Evolutionary conservation across 23 tunicate species (phyloP), one percentile per base, ranked within the genome.

Genomic region (Trididemnum clinides): DNA sequence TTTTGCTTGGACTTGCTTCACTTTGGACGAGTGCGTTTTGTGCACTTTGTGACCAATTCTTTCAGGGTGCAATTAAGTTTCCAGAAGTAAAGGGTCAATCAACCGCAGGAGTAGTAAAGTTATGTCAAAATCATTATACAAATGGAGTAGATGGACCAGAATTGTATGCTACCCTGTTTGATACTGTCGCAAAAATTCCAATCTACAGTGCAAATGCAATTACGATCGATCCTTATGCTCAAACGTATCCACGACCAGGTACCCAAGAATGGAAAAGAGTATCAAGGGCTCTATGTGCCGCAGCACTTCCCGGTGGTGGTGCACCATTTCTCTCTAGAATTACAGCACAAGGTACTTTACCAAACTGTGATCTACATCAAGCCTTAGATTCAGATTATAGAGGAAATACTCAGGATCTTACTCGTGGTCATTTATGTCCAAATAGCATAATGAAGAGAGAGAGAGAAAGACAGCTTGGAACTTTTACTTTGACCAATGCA

Each of bases 401-500:
- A n/a, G n/a, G n/a, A n/a, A n/a, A n/a, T n/a, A n/a, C n/a, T n/a
- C n/a, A n/a, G n/a, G n/a, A n/a, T n/a, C n/a, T 44, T 15, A 44
- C 10, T 44, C 54, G 95, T 34, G 98, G 98, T 26, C 98, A 95
- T 57, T 50, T 95, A 44, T 37, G 83, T 10, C 98, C 98, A 33
- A 90, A 86, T 77, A 77, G 83, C 1, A 95, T 95, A 22, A 95
- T 90, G 57, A 34, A 30, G 33, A 84, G 84, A 87, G 81, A 90
- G 66, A 54, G 22, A 29, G 89, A 81, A 58, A 86, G 80, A 7
- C 98, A 95, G 44, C 33, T 36, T 18, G 82, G 62, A 1, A 95
- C 98, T 20, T 95, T 95, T 64, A 95, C 98, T n/a, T 89, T 95
- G 12, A 95, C 98, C 58, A 95, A 95, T 86, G 98, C 94, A 25